Base-by-base conservation (phyloP, 2,888 invertebrate species). In the Ophioninae sp. region DNA sequence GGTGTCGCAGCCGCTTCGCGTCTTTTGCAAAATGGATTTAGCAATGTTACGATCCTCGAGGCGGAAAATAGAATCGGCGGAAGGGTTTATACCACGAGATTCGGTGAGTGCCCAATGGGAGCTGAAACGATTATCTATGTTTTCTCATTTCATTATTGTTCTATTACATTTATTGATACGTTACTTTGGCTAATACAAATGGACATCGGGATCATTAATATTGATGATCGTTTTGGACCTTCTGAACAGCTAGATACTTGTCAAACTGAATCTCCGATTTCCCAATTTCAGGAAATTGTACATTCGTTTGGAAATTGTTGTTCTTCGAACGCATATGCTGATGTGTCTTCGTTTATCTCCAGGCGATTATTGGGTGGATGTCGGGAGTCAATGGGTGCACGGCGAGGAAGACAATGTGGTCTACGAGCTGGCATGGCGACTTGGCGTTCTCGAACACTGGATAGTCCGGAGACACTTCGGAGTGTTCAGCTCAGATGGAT, bases 1-100 rank as follows among this genome's bases (percentile, higher is more conserved):
- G 95, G 95, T 17, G 92, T 94, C 65, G 94, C 94, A 0, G 94
- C 94, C 10, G 94, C 94, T 0, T 90, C 93, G 0, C 92, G 91
- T 86, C 89, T 95, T 5, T 79, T 93, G 1, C 92, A 94, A 85
- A 92, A 93, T 88, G 93, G 93, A 23, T 90, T 94, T 37, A 87
- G 89, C 13, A 90, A 94, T 84, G 86, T 95, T 8, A 93, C 91
- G 6, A 91, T 95, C 69, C 90, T 93, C 87, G 95, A 93, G 90
- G 93, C 92, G 41, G 93, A 94, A 88, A 87, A 92, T 69, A 88
- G 94, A 85, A 92, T 94, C 82, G 94, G 94, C 0, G 94, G 94
- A 17, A 89, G 94, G 62, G 87, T 94, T 59, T 85, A 91, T 20
- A 93, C 93, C 0, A 87, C 89, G 1, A 82, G 87, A 65, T 93